Evolutionary conservation across 2,888 invertebrate species (phyloP).

Genomic region (Leptopilina myrica): DNA sequence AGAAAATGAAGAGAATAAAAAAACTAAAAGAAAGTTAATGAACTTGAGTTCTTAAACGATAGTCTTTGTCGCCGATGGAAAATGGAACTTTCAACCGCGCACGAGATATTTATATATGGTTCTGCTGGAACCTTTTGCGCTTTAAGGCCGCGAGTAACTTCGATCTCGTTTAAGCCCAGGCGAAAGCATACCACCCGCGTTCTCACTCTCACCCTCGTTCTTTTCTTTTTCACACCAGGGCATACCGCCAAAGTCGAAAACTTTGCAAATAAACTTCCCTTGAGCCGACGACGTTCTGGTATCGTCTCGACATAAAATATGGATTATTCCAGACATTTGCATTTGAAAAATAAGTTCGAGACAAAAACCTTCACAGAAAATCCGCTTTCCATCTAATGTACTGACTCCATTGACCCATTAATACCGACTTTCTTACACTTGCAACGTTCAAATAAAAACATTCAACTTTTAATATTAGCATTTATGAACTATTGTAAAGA

Average conservation of each 20-base stretch:
- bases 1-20: slow-evolving; percentile 16
- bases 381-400: slow-evolving; percentile 18
- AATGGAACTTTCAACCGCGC: slow-evolving; percentile 24
- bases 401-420: slow-evolving; percentile 24
- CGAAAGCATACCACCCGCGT: slow-evolving; percentile 20
- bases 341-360: slow-evolving; percentile 70
- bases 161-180: slow-evolving; percentile 43
- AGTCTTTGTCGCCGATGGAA: slow-evolving; percentile 29
- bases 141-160: slow-evolving; percentile 42
- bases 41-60: slow-evolving; percentile 38
- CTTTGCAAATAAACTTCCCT: slow-evolving; percentile 71
- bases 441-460: neutral
- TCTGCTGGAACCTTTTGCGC: slow-evolving; percentile 33
- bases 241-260: slow-evolving; percentile 59
- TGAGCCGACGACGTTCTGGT: slow-evolving; percentile 64
- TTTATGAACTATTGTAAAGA: slow-evolving; percentile 4
- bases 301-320: slow-evolving; percentile 73
- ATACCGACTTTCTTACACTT: neutral
- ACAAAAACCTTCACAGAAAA: slow-evolving; percentile 26
- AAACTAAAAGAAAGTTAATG: slow-evolving; percentile 23
- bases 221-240: slow-evolving; percentile 7
- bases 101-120: slow-evolving; percentile 18
- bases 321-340: slow-evolving; percentile 75
- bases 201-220: slow-evolving; percentile 7
- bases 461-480: neutral